phyloP scores from a whole-genome alignment of 2,113 vertebrate genomes.

The Tragelaphus imberbis region DNA sequence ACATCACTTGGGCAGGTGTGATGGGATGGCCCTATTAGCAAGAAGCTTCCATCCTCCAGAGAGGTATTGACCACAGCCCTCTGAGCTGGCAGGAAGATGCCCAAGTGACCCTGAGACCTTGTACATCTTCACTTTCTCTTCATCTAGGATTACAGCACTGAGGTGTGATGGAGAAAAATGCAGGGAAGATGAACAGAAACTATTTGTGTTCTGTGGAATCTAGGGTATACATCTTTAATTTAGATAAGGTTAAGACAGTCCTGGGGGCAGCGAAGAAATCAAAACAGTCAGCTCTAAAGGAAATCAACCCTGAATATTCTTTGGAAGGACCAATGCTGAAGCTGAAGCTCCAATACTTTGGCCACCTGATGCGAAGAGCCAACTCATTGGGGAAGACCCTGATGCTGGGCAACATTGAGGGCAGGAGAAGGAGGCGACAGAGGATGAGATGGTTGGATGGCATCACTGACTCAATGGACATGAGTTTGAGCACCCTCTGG shows the following conservation, averaged over 20 bases:
- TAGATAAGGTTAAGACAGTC: neutral
- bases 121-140: neutral
- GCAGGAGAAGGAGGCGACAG: neutral
- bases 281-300: neutral
- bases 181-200: neutral
- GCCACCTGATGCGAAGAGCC: neutral
- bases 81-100: fast-evolving
- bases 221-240: neutral
- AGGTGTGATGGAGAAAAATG: neutral
- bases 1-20: neutral
- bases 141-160: neutral
- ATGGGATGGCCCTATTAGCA: neutral
- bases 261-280: neutral
- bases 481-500: neutral
- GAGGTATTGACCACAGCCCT: neutral
- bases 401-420: neutral
- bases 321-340: neutral
- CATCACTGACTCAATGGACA: neutral
- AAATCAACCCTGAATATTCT: neutral
- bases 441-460: neutral
- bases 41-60: neutral
- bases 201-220: neutral
- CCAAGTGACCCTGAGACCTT: neutral
- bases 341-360: neutral
- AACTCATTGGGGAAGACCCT: neutral